Conservation (phyloP, 1,140 invertebrate species). For the Cydia pomonella region DNA sequence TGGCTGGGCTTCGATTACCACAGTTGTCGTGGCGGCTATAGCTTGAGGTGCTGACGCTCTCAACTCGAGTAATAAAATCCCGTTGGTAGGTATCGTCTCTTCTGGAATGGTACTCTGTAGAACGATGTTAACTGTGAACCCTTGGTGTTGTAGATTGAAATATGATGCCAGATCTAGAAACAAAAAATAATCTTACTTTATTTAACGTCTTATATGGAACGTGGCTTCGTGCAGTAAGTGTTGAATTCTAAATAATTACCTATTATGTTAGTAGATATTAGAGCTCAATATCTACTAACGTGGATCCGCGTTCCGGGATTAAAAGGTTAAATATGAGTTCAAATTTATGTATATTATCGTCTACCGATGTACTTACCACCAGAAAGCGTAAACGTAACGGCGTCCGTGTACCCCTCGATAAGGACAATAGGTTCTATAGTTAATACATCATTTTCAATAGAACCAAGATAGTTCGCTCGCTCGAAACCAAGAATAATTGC, state of each 20-base stretch:
- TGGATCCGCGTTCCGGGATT: too few relatives aligned
- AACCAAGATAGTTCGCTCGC: conserved; percentile 28
- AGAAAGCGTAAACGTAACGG: too few relatives aligned
- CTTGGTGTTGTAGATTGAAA: neutral
- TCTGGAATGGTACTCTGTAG: neutral
- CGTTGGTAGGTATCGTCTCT: neutral
- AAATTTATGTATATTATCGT: too few relatives aligned
- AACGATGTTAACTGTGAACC: neutral
- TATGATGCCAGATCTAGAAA: neutral
- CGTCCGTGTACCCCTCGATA: conserved; percentile 9
- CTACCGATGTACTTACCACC: too few relatives aligned
- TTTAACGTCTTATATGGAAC: too few relatives aligned
- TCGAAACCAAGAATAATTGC: conserved; percentile 29
- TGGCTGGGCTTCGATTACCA: neutral
- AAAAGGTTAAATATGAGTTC: too few relatives aligned
- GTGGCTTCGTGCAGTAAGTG: too few relatives aligned
- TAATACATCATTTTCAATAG: conserved; percentile 14
- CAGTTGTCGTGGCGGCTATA: neutral
- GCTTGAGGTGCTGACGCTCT: neutral
- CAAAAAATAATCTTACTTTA: too few relatives aligned
- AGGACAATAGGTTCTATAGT: conserved; percentile 27
- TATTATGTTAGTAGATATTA: too few relatives aligned
- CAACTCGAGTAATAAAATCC: neutral
- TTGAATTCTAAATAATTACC: too few relatives aligned
- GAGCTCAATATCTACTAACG: too few relatives aligned